Base-by-base conservation (phyloP, 2,113 vertebrate species). In the Rostratula benghalensis region DNA sequence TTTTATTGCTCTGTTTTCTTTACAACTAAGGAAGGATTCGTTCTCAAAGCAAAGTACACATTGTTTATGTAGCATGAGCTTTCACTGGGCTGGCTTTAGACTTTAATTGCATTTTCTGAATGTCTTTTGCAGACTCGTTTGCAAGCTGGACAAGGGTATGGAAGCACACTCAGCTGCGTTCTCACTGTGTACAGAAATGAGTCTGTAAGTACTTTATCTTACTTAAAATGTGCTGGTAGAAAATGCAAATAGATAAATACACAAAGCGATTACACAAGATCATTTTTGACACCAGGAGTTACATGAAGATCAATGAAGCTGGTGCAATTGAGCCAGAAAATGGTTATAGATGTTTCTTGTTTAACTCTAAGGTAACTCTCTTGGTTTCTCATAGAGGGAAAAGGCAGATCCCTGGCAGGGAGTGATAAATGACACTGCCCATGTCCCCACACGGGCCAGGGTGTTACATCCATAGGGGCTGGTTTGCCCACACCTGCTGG, bases 151-250 rank as follows among this genome's bases (percentile, higher is more conserved):
- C 93, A 98, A 35, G 98, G 98, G 85, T 99, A 99, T 50, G 97
- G 96, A 75, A 99, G 97, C 95, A 98, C 98, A 6, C 41, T 99
- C 7, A 98, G 98, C 95, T 99, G 99, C 85, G 92, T 99, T 86
- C 96, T 98, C 64, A 98, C 74, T 11, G 98, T 99, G 95, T 99
- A 99, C 97, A 98, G 95, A 97, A 99, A 98, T 84, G 99, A 99
- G 94, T 98, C 98, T 79, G 99, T 99, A 97, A 99, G 98, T 98
- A 88, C 27, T 56, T 88, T 56, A 27, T 12, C 5, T 15, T 59
- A 37, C 21, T 53, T 50, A 17, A 70, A 83, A 67, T 13, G 23
- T 31, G 22, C 63, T 64, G 45, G 30, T 65, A 64, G 54, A 77
- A 74, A 93, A 88, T 35, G 65, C 28, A 85, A 64, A 61, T 79